Conservation (phyloP, 2,113 vertebrate genomes). For the Notarius quadriscutis region DNA sequence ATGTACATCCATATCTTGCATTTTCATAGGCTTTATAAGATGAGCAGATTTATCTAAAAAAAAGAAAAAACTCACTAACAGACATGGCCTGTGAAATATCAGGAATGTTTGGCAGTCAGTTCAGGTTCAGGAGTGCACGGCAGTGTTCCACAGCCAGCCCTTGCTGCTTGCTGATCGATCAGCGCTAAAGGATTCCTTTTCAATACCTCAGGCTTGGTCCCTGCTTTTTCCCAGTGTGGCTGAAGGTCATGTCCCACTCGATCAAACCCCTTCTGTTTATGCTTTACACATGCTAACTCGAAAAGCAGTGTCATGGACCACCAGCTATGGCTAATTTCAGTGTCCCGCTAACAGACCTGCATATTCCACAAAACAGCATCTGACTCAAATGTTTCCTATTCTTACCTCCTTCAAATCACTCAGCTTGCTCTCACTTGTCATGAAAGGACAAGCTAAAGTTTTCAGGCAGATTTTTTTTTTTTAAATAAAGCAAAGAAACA, state of each 20-base stretch:
- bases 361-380: slow-evolving; percentile 49
- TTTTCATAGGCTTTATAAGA: neutral
- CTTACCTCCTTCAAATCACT: slow-evolving; percentile 52
- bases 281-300: slow-evolving; percentile 12
- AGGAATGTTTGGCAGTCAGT: slow-evolving; percentile 64
- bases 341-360: slow-evolving; percentile 30
- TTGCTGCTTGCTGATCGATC: slow-evolving; percentile 71
- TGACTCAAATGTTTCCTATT: slow-evolving; percentile 62
- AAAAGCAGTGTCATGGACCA: slow-evolving; percentile 37
- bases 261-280: slow-evolving; percentile 43
- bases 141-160: slow-evolving; percentile 61
- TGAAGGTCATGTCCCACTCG: slow-evolving; percentile 50
- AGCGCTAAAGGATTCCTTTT: slow-evolving; percentile 48
- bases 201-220: slow-evolving; percentile 22
- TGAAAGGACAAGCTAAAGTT: slow-evolving; percentile 56
- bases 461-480: slow-evolving; percentile 4
- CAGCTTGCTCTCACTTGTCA: slow-evolving; percentile 52
- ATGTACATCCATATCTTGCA: neutral
- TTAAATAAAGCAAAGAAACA: neutral
- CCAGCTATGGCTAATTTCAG: slow-evolving; percentile 30
- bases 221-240: slow-evolving; percentile 34
- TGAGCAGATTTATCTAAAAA: slow-evolving; percentile 31
- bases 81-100: slow-evolving; percentile 18
- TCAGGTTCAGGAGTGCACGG: slow-evolving; percentile 54
- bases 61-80: neutral